Evolutionary conservation across 2,797 vertebrate genomes (phyloP), one percentile per base, ranked within the genome.

Genomic region (Enteromius fasciolatus): DNA sequence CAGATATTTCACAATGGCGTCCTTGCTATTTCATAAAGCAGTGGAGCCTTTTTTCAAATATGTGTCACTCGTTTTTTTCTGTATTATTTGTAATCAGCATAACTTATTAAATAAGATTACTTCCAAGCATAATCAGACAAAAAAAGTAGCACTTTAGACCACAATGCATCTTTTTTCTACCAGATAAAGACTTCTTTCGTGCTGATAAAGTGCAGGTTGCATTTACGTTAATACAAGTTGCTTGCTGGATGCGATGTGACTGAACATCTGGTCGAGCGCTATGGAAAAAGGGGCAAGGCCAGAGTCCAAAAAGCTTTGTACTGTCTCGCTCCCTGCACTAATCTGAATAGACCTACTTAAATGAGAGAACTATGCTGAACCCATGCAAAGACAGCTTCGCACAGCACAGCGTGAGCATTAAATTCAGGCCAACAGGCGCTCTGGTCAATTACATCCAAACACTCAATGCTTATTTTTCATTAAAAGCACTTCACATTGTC

Each of bases 231-330:
- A 18, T 25, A 2, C 31, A 46, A 48, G 68, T 46, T 50, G 28
- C 69, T 48, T 73, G 25, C 52, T 73, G 15, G 41, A 73, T 81
- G 57, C 8, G 46, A 52, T 18, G 46, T 52, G 23, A 70, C 18
- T 73, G 54, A 72, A 80, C 78, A 80, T 72, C 78, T 80, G 79
- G 41, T 63, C 8, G 28, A 50, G 9, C 28, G 15, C 41, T 64
- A 11, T 33, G 25, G 31, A 36, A 61, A 72, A 80, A n/a, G 2
- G 15, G 3, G 46, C 39, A 66, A 23, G 54, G 23, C n/a, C 25
- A 31, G 75, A n/a, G 25, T 63, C 57, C 23, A 76, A 77, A 77
- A 77, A 77, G 15, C 39, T 44, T 28, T 31, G 73, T 41, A 10
- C 8, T 48, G 44, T 63, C 23, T 28, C 18, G 14, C 28, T 67